phyloP scores from a whole-genome alignment of 1,140 invertebrate genomes.

The Pteromalus puparum region DNA sequence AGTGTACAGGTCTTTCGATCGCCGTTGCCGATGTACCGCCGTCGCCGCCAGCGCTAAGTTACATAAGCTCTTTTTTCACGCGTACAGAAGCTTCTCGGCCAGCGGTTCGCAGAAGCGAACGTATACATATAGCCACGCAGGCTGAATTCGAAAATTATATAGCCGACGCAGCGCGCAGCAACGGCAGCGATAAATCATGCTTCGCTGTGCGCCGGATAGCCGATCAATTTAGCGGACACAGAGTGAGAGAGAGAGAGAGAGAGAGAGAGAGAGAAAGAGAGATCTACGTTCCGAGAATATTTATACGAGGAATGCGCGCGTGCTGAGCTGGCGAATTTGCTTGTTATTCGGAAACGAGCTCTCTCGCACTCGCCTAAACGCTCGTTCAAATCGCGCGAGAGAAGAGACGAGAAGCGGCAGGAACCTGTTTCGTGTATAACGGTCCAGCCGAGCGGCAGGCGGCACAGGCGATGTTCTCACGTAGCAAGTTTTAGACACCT shows the following conservation, averaged over 20 bases:
- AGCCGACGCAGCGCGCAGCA: not conserved
- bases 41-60: constrained; percentile 22
- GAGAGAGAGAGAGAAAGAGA: not conserved
- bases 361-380: not conserved
- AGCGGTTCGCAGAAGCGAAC: not conserved
- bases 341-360: not conserved
- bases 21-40: constrained; percentile 15
- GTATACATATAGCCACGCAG: too few species aligned
- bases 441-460: not conserved
- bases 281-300: too few species aligned
- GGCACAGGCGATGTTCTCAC: not conserved
- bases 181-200: constrained; percentile 17
- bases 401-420: not conserved
- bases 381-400: too few species aligned
- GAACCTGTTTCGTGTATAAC: not conserved
- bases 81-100: constrained; percentile 32
- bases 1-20: constrained; percentile 2
- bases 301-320: too few species aligned
- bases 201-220: not conserved
- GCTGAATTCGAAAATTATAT: constrained; percentile 30
- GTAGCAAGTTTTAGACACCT: constrained; percentile 1
- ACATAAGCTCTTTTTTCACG: constrained; percentile 41
- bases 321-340: not conserved
- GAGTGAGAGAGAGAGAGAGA: not conserved
- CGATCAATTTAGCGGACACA: not conserved